phyloP scores from a whole-genome alignment of 2,797 vertebrate species.

The Odontamblyopus lacepedii region DNA sequence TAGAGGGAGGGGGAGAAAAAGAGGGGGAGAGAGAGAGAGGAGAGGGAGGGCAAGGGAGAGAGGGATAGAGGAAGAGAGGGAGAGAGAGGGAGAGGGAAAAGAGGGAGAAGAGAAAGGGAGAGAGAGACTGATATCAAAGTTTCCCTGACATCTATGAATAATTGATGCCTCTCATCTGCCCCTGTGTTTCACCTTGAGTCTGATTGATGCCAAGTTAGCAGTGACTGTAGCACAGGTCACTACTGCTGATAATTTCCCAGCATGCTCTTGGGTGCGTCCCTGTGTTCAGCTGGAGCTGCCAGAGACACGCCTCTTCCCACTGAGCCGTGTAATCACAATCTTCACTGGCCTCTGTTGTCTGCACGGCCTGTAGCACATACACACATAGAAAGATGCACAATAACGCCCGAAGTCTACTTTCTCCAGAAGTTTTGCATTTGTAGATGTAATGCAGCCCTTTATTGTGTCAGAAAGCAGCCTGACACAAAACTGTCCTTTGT shows the following conservation, averaged over 20 bases:
- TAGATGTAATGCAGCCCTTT: background rate
- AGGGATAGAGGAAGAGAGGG: background rate
- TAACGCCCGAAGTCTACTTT: background rate
- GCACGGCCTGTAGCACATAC: conserved; percentile 19
- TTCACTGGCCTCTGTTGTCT: conserved; percentile 59
- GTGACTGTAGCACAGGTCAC: conserved; percentile 54
- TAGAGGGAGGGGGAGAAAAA: background rate
- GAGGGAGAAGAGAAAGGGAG: background rate
- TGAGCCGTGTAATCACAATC: conserved; percentile 75
- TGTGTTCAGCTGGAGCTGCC: conserved; percentile 78
- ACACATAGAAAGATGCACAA: conserved; percentile 12
- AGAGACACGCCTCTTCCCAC: conserved; percentile 86
- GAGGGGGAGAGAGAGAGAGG: background rate
- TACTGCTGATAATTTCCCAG: conserved; percentile 68
- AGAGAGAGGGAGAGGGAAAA: background rate
- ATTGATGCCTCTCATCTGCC: conserved; percentile 51
- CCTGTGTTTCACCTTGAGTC: conserved; percentile 54
- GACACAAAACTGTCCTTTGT: background rate
- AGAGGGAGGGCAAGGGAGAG: background rate
- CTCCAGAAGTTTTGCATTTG: background rate
- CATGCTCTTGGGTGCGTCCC: conserved; percentile 49
- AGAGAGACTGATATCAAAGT: conserved; percentile 32
- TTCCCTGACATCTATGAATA: conserved; percentile 48
- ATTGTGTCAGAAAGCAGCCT: background rate
- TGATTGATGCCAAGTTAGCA: conserved; percentile 63